phyloP scores from a whole-genome alignment of 2,113 vertebrate genomes.

The Plotosus lineatus region DNA sequence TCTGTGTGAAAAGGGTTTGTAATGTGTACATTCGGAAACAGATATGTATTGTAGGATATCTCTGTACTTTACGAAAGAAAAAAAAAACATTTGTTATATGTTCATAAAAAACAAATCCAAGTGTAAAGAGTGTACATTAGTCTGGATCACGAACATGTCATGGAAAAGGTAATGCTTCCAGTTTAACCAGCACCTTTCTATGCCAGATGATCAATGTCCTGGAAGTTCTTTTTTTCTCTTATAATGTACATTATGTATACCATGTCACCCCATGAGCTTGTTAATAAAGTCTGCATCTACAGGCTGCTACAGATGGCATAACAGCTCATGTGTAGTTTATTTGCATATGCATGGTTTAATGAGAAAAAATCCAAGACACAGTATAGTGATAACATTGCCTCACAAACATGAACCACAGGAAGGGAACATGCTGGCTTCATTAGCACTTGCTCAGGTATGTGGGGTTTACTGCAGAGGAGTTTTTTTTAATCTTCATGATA shows the following conservation, averaged over 20 bases:
- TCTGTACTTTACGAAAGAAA: too few species aligned
- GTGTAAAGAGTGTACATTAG: not conserved
- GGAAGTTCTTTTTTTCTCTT: not conserved
- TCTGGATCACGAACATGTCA: not conserved
- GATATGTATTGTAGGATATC: not conserved
- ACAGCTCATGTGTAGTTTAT: not conserved
- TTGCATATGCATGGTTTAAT: not conserved
- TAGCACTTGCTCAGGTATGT: not conserved
- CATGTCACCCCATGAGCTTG: not conserved
- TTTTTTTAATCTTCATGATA: too few species aligned
- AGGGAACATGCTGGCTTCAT: not conserved
- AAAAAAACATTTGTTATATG: not conserved
- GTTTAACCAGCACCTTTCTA: not conserved
- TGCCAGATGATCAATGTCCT: not conserved
- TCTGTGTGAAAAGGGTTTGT: too few species aligned
- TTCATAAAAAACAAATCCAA: not conserved
- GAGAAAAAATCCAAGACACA: not conserved
- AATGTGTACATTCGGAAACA: not conserved
- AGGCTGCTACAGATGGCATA: not conserved
- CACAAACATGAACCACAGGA: not conserved
- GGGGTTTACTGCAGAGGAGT: not conserved
- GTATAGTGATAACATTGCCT: not conserved
- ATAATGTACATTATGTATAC: not conserved
- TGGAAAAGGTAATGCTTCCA: not conserved
- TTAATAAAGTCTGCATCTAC: not conserved